phyloP scores from a whole-genome alignment of 1,140 invertebrate species.

The Papilio aristodemus region DNA sequence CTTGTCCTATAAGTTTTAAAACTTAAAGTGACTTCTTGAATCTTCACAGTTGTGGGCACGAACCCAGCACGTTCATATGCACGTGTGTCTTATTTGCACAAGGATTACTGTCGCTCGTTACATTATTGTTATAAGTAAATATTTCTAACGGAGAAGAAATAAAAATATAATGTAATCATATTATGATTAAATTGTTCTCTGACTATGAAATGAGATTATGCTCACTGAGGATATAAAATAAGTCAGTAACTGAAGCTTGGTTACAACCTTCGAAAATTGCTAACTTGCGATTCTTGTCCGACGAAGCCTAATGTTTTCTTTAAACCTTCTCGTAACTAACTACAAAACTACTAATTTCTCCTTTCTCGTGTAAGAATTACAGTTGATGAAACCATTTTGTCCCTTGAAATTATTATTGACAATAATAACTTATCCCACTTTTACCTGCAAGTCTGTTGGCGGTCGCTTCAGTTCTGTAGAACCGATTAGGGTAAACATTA shows the following conservation, averaged over 20 bases:
- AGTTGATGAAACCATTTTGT: too few species aligned
- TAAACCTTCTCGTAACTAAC: too few species aligned
- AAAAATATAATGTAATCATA: not conserved
- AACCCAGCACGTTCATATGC: not conserved
- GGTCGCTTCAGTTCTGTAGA: not conserved
- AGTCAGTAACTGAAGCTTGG: too few species aligned
- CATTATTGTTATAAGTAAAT: conserved; percentile 5
- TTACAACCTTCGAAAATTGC: too few species aligned
- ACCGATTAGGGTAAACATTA: not conserved
- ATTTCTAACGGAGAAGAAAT: not conserved
- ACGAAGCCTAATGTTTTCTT: too few species aligned
- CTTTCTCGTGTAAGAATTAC: too few species aligned
- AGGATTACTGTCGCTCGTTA: not conserved
- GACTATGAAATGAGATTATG: not conserved
- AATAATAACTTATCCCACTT: not conserved
- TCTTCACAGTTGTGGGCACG: not conserved
- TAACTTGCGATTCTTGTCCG: too few species aligned
- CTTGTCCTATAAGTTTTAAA: too few species aligned
- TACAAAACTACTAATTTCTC: too few species aligned
- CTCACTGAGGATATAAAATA: too few species aligned
- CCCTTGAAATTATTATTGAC: too few species aligned
- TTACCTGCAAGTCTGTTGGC: not conserved
- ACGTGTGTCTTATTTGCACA: not conserved
- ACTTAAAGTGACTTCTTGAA: too few species aligned
- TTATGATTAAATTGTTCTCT: not conserved